Percentiles rank a stretch among this genome's conserved stretches.
Conservation (phyloP, 2,797 vertebrate genomes). For the Paguma larvata region DNA sequence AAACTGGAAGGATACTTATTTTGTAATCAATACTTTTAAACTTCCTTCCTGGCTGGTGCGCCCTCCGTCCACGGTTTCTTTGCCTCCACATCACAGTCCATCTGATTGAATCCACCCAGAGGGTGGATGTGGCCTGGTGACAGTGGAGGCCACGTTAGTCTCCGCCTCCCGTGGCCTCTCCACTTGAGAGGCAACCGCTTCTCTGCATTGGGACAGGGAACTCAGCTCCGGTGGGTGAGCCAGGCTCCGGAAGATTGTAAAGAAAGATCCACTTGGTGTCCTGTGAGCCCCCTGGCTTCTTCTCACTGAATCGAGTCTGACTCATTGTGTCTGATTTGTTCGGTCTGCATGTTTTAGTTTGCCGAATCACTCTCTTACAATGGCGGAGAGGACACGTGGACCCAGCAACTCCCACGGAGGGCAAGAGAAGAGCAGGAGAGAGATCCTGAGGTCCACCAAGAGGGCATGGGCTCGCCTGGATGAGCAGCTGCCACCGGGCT, state of each 20-base stretch:
- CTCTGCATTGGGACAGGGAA: background rate
- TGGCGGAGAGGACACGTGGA: conserved; percentile 50
- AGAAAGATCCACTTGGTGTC: background rate
- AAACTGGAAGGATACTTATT: background rate
- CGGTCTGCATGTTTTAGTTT: conserved; percentile 41
- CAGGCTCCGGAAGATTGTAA: background rate
- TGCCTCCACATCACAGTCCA: background rate
- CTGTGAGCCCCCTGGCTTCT: background rate
- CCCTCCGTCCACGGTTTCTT: background rate
- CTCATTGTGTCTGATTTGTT: background rate
- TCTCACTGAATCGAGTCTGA: background rate
- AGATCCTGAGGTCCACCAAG: conserved; percentile 70
- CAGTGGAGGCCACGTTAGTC: background rate
- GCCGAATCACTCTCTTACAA: conserved; percentile 47
- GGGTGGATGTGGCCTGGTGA: background rate
- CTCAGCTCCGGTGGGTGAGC: background rate
- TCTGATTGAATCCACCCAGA: background rate
- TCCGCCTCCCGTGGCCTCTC: background rate
- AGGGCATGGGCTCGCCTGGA: conserved; percentile 49
- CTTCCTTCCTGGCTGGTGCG: background rate
- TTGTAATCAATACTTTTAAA: background rate
- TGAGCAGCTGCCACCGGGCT: conserved; percentile 40
- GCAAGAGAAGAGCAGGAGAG: conserved; percentile 60
- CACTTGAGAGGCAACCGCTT: background rate
- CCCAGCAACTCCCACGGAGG: background rate